Percentiles rank a stretch among this genome's conserved stretches.
Evolutionary conservation across 1,140 invertebrate genomes (phyloP).

Genomic region (Tyrophagus putrescentiae): DNA sequence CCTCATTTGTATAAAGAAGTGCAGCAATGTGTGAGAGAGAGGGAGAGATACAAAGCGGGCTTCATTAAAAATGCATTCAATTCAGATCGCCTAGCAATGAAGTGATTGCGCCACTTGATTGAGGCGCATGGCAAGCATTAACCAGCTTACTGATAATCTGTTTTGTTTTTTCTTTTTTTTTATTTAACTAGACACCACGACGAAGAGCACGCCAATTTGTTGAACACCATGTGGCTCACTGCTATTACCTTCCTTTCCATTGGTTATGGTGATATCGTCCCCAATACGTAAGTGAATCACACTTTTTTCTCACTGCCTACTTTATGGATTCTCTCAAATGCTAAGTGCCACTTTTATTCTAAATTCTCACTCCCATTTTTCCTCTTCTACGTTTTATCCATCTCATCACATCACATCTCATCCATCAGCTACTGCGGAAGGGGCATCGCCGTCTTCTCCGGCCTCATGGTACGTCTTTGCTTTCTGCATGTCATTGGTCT

Average conservation of each 20-base stretch:
- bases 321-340: not conserved
- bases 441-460: constrained; percentile 69
- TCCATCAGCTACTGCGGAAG: constrained; percentile 16
- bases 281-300: constrained; percentile 67
- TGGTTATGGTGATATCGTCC: constrained; percentile 98
- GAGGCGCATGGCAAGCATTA: no score
- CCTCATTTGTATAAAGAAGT: no score
- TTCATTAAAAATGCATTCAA: no score
- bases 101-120: no score
- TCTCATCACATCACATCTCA: not conserved
- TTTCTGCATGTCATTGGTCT: constrained; percentile 13
- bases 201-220: constrained; percentile 87
- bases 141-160: no score
- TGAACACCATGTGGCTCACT: constrained; percentile 98
- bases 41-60: no score
- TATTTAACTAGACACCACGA: constrained; percentile 66
- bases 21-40: no score
- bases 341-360: not conserved
- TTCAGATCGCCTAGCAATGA: no score
- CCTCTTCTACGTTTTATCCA: not conserved
- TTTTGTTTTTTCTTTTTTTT: constrained; percentile 16
- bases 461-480: constrained; percentile 77
- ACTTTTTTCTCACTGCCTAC: not conserved
- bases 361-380: not conserved
- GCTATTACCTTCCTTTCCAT: constrained; percentile 95